Base-by-base conservation (phyloP, 2,888 invertebrate genomes). In the Empis stercorea region DNA sequence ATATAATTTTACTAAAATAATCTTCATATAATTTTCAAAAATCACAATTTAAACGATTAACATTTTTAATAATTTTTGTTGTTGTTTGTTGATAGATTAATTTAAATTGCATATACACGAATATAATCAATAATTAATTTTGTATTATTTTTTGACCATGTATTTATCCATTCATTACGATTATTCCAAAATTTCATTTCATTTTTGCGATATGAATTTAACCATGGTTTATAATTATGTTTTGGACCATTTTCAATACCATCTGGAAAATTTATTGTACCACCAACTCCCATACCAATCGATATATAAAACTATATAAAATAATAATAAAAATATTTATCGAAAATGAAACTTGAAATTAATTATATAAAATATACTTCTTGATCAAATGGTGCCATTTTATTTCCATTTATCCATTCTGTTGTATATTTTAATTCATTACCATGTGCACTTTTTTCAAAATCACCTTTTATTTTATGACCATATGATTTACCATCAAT, bases 281-380 rank as follows among this genome's bases (percentile, higher is more conserved):
- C 88, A 0, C 87, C 88, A 30, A 83, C 85, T 38, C 84, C 82
- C 1, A 89, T 68, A 1, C 87, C 88, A 44, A 89, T 57, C 1
- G 81, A 38, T 15, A 20, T n/a, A 9, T 27, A 6, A n/a, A 45
- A 37, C 11, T 45, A 30, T 30, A n/a, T 38, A 34, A 36, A 20
- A 7, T 6, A 14, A 11, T 37, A 11, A 16, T 17, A 44, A 47
- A 4, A 14, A 27, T n/a, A n/a, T n/a, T n/a, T n/a, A n/a, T n/a
- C n/a, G n/a, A n/a, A n/a, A n/a, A n/a, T n/a, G n/a, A n/a, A n/a
- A n/a, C n/a, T n/a, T n/a, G n/a, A n/a, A n/a, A n/a, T n/a, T n/a
- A n/a, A n/a, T 10, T 20, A 10, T 11, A 20, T 17, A 20, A 10
- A 20, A 46, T 53, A 59, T 64, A 81, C 84, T 73, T 83, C 74